These are phyloP conservation scores for Dorcus hopei DNA, from an alignment of 2,888 invertebrate species.

Conservation along the genomic window DNA sequence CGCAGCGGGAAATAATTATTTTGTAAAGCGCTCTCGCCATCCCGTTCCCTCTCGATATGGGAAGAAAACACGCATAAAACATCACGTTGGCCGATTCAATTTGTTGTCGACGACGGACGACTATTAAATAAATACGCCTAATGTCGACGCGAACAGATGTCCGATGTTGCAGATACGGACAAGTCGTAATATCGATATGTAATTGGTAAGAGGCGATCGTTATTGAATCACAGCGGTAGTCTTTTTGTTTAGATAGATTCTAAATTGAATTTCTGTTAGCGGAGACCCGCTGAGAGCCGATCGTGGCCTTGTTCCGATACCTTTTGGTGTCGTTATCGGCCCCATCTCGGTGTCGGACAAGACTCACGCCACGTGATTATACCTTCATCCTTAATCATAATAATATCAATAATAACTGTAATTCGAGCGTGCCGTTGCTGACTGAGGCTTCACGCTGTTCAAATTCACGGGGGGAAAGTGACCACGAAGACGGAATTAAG, in stretches of 20 bases:
- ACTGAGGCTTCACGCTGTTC: too few species aligned
- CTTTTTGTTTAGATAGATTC: conserved; percentile 42
- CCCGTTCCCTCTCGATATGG: background rate
- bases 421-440: too few species aligned
- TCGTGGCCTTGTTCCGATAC: conserved; percentile 28
- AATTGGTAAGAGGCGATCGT: conserved; percentile 44
- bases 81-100: too few species aligned
- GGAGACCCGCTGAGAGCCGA: conserved; percentile 25
- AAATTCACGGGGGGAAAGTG: too few species aligned
- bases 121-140: conserved; percentile 1
- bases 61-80: too few species aligned
- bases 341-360: background rate
- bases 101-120: background rate
- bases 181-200: conserved; percentile 33
- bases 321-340: conserved; percentile 24
- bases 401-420: too few species aligned
- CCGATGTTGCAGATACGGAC: conserved; percentile 15
- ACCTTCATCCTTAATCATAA: background rate
- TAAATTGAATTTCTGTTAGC: conserved; percentile 41
- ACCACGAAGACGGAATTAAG: too few species aligned
- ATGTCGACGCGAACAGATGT: conserved; percentile 14
- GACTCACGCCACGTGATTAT: background rate
- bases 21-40: background rate
- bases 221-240: conserved; percentile 46
- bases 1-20: background rate